Percentiles rank a stretch among this genome's conserved stretches.
Conservation (phyloP, 2,797 vertebrate genomes). For the Poecile montanus region DNA sequence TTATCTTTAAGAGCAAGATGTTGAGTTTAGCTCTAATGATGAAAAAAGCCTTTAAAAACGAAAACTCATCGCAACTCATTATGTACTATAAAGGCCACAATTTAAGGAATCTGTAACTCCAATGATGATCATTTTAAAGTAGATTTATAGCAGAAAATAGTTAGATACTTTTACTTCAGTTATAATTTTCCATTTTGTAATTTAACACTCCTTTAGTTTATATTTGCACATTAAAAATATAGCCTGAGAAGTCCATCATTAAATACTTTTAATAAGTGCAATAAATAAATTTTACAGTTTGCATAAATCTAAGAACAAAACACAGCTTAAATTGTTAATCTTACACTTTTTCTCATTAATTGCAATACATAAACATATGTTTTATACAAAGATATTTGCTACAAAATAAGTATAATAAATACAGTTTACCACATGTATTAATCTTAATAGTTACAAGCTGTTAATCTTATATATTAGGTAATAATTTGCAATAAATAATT, state of each 20-base stretch:
- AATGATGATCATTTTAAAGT: conserved; percentile 81
- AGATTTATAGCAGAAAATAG: conserved; percentile 94
- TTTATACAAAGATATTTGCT: conserved; percentile 94
- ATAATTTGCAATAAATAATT: conserved; percentile 99
- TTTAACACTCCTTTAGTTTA: conserved; percentile 90
- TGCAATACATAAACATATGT: conserved; percentile 93
- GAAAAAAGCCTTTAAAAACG: conserved; percentile 80
- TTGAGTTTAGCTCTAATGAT: conserved; percentile 74
- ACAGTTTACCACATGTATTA: conserved; percentile 88
- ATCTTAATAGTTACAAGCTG: conserved; percentile 96
- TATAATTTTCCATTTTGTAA: conserved; percentile 91
- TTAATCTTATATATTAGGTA: conserved; percentile 99
- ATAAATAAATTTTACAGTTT: conserved; percentile 96
- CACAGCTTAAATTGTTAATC: conserved; percentile 95
- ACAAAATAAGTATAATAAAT: conserved; percentile 99
- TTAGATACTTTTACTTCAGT: conserved; percentile 92
- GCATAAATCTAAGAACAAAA: conserved; percentile 98
- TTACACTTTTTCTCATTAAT: conserved; percentile 95
- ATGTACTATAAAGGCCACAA: conserved; percentile 81
- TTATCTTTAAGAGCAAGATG: conserved; percentile 78
- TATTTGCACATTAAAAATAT: conserved; percentile 94
- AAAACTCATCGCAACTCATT: conserved; percentile 82
- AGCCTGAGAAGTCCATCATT: conserved; percentile 96
- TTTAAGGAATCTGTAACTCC: conserved; percentile 81
- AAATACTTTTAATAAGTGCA: conserved; percentile 97